phyloP scores from a whole-genome alignment of 2,113 vertebrate genomes.

The Regulus satrapa region DNA sequence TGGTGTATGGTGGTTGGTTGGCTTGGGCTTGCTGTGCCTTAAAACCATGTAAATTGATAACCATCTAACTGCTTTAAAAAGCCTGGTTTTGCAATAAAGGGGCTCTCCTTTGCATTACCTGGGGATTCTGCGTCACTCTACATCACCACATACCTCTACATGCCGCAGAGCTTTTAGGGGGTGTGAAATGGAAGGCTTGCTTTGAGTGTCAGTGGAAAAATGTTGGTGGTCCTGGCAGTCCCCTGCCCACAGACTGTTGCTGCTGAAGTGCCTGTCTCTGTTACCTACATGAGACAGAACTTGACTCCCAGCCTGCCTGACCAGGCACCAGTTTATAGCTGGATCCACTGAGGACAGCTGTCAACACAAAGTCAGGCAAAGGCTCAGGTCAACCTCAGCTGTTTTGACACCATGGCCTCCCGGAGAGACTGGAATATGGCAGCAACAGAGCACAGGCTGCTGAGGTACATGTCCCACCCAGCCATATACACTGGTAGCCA shows the following conservation, averaged over 20 bases:
- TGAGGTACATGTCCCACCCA: neutral
- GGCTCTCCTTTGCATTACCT: neutral
- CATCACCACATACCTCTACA: neutral
- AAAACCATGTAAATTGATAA: neutral
- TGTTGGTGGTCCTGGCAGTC: neutral
- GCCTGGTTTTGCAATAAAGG: neutral
- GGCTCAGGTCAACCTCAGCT: neutral
- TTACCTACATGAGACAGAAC: neutral
- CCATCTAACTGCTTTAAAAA: neutral
- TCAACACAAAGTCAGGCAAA: neutral
- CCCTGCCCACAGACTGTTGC: neutral
- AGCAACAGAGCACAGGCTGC: neutral
- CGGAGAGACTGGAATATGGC: neutral
- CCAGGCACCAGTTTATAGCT: neutral
- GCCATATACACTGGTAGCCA: too few species aligned
- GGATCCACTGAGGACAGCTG: neutral
- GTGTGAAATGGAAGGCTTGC: neutral
- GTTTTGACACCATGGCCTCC: neutral
- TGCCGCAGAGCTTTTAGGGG: neutral
- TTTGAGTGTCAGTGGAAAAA: neutral
- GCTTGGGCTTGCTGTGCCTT: neutral
- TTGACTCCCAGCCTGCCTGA: neutral
- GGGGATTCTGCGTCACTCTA: neutral
- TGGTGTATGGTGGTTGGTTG: neutral
- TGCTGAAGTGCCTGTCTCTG: neutral